Evolutionary conservation across 2,888 invertebrate genomes (phyloP), one percentile per base, ranked within the genome.

Genomic region (Tetragnatha montana): DNA sequence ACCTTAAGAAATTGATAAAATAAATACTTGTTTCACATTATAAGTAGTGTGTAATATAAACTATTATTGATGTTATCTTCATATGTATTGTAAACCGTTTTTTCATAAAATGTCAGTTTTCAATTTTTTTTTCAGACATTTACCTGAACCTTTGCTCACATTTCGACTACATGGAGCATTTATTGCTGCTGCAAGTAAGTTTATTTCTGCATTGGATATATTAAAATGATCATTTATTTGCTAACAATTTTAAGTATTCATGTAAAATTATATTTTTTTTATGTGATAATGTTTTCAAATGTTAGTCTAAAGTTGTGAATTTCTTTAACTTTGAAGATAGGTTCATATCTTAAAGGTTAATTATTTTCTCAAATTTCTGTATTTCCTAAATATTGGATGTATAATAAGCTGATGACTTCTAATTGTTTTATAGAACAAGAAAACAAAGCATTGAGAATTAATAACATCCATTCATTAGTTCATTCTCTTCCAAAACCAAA

Each of bases 121-220:
- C 4, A 35, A 35, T 35, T 35, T 35, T 78, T 68, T 85, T 82
- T 92, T 91, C 47, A 93, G 93, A 92, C 97, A 96, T 94, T 95
- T 99, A 92, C 97, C 97, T 89, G 99, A 99, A 94, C 99, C 99
- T 82, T 95, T 99, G 93, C 98, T 99, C 96, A 98, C 98, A 78
- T 97, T 97, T 94, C 95, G 96, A 92, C 96, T 97, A 93, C 98
- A 99, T 94, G 96, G 96, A 93, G 96, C 96, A 92, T 98, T 99
- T 94, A 97, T 99, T 92, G 96, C 96, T 92, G 97, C 97, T 93
- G 98, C 98, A 93, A 98, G 98, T 98, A 94, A 95, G 96, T 95
- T 35, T 50, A 8, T n/a, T 14, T 79, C 51, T 51, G 19, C 21
- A 2, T 51, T 21, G 2, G 49, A 17, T 49, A 50, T 14, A 6